phyloP scores from a whole-genome alignment of 2,888 invertebrate species.

The Nesidiocoris tenuis region DNA sequence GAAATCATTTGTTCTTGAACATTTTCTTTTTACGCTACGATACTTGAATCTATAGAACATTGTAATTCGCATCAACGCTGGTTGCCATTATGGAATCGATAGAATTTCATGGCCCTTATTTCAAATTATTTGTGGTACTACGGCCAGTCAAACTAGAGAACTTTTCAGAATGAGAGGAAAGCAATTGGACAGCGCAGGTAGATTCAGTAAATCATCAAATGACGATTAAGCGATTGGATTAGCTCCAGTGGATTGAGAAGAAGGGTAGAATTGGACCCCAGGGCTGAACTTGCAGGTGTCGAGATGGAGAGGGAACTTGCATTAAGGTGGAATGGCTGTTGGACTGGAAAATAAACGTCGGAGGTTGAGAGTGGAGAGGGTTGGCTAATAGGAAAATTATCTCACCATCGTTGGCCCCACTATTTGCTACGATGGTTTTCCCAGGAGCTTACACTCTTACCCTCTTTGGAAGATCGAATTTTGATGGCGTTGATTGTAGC shows the following conservation, averaged over 20 bases:
- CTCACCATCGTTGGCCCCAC: neutral
- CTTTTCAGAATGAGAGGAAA: no score
- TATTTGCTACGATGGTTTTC: neutral
- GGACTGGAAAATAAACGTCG: no score
- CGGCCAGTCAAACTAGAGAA: no score
- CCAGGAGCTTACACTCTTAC: neutral
- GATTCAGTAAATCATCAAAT: neutral
- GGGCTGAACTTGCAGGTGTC: neutral
- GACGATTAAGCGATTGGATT: neutral
- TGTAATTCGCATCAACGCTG: no score
- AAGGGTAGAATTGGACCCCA: neutral
- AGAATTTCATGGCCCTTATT: no score
- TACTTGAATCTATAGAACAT: no score
- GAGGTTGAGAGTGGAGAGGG: neutral
- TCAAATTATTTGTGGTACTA: no score
- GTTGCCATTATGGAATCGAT: no score
- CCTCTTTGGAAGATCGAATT: neutral
- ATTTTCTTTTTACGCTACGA: neutral
- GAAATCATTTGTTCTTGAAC: neutral
- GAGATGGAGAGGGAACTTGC: no score
- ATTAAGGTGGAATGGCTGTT: no score
- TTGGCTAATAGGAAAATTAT: neutral
- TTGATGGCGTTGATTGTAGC: neutral
- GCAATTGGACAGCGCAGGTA: neutral
- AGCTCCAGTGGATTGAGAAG: neutral